phyloP scores from a whole-genome alignment of 2,888 invertebrate genomes.

The Brenthis hecate region DNA sequence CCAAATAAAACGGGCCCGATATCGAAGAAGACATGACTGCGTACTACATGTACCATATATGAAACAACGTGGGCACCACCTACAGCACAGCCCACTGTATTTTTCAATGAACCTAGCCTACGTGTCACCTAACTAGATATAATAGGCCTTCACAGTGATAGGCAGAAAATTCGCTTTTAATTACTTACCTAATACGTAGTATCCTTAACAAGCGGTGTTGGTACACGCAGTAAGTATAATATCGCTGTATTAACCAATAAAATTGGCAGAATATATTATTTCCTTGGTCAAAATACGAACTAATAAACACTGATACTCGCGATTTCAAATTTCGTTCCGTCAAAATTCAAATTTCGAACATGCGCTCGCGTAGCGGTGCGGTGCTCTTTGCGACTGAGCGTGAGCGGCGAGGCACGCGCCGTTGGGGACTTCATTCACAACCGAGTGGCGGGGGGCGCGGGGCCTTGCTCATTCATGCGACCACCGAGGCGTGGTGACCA shows the following conservation, averaged over 20 bases:
- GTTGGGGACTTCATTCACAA: constrained; percentile 79
- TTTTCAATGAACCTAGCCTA: constrained; percentile 66
- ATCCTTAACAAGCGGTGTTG: constrained; percentile 5
- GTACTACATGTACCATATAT: constrained; percentile 69
- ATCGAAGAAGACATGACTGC: constrained; percentile 61
- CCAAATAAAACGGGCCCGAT: constrained; percentile 54
- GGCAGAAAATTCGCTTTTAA: constrained; percentile 59
- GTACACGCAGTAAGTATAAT: not conserved
- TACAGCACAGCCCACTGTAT: constrained; percentile 72
- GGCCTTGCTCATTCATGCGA: constrained; percentile 71
- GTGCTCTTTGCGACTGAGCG: constrained; percentile 75
- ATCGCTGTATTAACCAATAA: not conserved
- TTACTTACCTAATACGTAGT: constrained; percentile 69
- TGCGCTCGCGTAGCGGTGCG: constrained; percentile 73
- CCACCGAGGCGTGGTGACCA: constrained; percentile 50
- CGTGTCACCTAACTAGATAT: constrained; percentile 65
- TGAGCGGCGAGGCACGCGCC: constrained; percentile 73
- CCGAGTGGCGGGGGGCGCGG: constrained; percentile 66
- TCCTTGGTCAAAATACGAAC: constrained; percentile 40
- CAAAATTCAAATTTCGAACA: constrained; percentile 55
- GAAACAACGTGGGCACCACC: constrained; percentile 76
- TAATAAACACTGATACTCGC: constrained; percentile 57
- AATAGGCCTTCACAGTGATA: constrained; percentile 42
- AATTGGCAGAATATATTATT: constrained; percentile 6
- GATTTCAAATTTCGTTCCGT: constrained; percentile 69